phyloP scores from a whole-genome alignment of 2,113 vertebrate genomes.

The Cavia porcellus region DNA sequence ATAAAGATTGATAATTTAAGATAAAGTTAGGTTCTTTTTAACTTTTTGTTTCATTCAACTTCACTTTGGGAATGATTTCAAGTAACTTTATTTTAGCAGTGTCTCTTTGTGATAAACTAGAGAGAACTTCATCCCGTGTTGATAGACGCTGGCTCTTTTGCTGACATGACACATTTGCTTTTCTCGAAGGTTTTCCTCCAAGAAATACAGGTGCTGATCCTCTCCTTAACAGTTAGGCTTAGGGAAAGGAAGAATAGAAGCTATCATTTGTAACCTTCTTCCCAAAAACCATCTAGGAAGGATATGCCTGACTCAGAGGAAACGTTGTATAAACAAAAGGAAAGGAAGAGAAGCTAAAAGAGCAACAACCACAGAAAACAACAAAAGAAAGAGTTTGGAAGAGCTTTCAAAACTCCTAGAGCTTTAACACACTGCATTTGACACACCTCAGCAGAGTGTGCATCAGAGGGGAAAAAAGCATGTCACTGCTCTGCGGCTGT shows the following conservation, averaged over 20 bases:
- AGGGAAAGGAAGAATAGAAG: background rate
- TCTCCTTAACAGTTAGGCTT: background rate
- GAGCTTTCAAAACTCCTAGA: constrained; percentile 68
- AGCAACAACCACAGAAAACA: constrained; percentile 37
- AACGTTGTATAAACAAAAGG: background rate
- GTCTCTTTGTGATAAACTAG: background rate
- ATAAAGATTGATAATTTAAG: background rate
- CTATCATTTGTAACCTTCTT: background rate
- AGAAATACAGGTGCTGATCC: background rate
- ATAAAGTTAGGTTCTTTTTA: background rate
- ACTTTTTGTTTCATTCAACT: constrained; percentile 4
- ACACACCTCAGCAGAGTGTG: constrained; percentile 78
- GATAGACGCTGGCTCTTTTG: background rate
- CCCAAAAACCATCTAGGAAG: background rate
- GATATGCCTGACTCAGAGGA: background rate
- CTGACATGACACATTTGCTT: background rate
- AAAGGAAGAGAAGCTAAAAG: constrained; percentile 36
- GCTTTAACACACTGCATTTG: constrained; percentile 73
- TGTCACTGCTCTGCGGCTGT: constrained; percentile 90
- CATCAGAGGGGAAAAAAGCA: constrained; percentile 82
- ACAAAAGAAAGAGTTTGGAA: background rate
- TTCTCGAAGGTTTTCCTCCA: background rate
- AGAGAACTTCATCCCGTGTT: background rate
- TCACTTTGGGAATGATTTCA: background rate
- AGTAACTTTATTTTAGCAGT: background rate